A percentile compares a stretch with the other conserved stretches of the same genome.
Evolutionary conservation across 2,888 invertebrate genomes (phyloP).

Genomic region (Micropterix aruncella): DNA sequence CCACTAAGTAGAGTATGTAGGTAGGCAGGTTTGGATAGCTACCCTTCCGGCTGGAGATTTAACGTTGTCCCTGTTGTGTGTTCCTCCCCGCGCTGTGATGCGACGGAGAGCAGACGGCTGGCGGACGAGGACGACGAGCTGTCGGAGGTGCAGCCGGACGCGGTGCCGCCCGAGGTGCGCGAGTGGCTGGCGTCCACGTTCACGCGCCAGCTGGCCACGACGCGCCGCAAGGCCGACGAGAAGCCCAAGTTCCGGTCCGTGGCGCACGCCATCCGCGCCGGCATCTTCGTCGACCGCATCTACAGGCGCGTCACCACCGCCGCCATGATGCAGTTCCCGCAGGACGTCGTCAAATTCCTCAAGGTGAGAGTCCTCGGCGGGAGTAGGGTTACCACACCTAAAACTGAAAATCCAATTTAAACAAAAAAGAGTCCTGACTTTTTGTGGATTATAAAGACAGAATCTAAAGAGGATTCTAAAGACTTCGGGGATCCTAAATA

Average conservation of each 20-base stretch:
- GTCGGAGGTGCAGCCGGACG: slow-evolving; percentile 91
- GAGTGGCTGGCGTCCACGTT: slow-evolving; percentile 96
- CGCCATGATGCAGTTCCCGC: slow-evolving; percentile 75
- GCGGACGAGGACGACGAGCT: slow-evolving; percentile 91
- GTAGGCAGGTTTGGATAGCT: no score
- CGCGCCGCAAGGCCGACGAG: slow-evolving; percentile 61
- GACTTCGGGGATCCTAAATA: no score
- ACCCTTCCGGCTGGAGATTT: no score
- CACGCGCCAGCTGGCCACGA: slow-evolving; percentile 75
- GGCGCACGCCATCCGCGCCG: slow-evolving; percentile 91
- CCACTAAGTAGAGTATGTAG: no score
- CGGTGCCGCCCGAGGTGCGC: slow-evolving; percentile 89
- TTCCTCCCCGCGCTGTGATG: no score
- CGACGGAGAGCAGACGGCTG: slow-evolving; percentile 64
- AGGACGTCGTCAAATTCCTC: slow-evolving; percentile 71
- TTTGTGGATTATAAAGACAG: no score
- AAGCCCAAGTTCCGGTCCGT: slow-evolving; percentile 88
- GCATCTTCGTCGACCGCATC: slow-evolving; percentile 91
- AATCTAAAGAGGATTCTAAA: no score
- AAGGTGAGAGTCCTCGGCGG: slow-evolving; percentile 47
- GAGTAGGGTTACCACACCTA: background rate
- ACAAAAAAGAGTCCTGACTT: no score
- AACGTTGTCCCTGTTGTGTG: no score
- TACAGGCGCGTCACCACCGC: slow-evolving; percentile 69
- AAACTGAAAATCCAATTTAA: no score